A percentile compares a stretch with the other conserved stretches of the same genome.
phyloP scores from a whole-genome alignment of 1,140 invertebrate species.

The Saccostrea glomerata region DNA sequence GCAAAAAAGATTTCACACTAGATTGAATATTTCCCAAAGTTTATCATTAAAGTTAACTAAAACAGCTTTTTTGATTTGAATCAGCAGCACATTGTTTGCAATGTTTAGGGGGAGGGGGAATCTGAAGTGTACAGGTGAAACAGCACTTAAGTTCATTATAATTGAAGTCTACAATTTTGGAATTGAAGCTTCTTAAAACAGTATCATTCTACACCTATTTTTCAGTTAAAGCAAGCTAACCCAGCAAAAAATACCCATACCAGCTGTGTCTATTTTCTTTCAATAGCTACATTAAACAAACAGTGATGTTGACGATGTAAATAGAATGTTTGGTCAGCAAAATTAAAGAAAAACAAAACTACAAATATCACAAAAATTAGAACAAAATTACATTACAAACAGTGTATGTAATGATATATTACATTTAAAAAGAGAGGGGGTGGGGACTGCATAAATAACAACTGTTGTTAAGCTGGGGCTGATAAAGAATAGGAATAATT shows the following conservation, averaged over 20 bases:
- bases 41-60: too few relatives aligned
- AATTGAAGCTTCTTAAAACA: not conserved
- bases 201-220: not conserved
- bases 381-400: not conserved
- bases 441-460: not conserved
- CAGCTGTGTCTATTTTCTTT: not conserved
- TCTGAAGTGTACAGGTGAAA: not conserved
- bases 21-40: too few relatives aligned
- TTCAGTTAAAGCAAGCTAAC: not conserved
- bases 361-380: not conserved
- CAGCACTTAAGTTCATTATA: too few relatives aligned
- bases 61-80: not conserved
- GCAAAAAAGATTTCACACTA: too few relatives aligned
- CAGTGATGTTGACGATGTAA: not conserved
- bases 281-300: not conserved
- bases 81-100: not conserved
- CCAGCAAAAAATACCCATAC: slow-evolving; percentile 5
- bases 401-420: not conserved
- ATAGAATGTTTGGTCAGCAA: not conserved
- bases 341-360: not conserved
- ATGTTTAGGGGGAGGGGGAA: not conserved
- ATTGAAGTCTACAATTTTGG: not conserved
- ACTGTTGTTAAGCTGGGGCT: too few relatives aligned
- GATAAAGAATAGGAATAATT: too few relatives aligned
- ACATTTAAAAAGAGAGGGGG: not conserved